Percentiles rank a stretch among this genome's conserved stretches.
These are phyloP conservation scores for Argentina silus DNA, from an alignment of 2,797 vertebrate genomes.

Conservation along the genomic window DNA sequence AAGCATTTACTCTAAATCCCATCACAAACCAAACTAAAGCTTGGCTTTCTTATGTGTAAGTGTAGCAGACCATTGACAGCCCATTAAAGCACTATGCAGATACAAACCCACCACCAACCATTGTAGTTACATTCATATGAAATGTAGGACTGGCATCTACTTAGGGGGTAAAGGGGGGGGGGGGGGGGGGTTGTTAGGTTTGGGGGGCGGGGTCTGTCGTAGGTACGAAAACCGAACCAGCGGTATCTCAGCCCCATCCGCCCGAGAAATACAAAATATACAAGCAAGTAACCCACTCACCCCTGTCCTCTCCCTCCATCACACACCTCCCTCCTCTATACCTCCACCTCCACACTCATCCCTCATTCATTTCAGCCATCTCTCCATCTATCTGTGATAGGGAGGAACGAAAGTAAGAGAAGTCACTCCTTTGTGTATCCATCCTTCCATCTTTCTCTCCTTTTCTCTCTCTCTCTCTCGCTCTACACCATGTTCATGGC, in stretches of 20 bases:
- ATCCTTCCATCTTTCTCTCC: background rate
- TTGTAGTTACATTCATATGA: slow-evolving; percentile 36
- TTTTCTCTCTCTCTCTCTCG: background rate
- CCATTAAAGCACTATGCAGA: slow-evolving; percentile 58
- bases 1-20: slow-evolving; percentile 31
- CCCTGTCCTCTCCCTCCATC: slow-evolving; percentile 16
- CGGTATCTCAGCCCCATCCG: slow-evolving; percentile 69
- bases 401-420: slow-evolving; percentile 1
- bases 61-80: slow-evolving; percentile 19
- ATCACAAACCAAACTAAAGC: slow-evolving; percentile 26
- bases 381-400: slow-evolving; percentile 11
- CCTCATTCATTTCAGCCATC: slow-evolving; percentile 14
- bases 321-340: background rate
- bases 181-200: slow-evolving; percentile 23
- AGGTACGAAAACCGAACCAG: slow-evolving; percentile 77
- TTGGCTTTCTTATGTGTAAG: slow-evolving; percentile 18
- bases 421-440: background rate
- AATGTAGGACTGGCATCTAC: slow-evolving; percentile 38
- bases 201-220: slow-evolving; percentile 45
- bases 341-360: slow-evolving; percentile 46
- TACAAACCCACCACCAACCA: slow-evolving; percentile 71
- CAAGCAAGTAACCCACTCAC: slow-evolving; percentile 60
- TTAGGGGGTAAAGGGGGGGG: slow-evolving; percentile 40
- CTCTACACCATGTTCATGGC: slow-evolving; percentile 87
- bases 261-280: slow-evolving; percentile 63